Base-by-base conservation (phyloP, 2,888 invertebrate genomes). In the Bembecia ichneumoniformis region DNA sequence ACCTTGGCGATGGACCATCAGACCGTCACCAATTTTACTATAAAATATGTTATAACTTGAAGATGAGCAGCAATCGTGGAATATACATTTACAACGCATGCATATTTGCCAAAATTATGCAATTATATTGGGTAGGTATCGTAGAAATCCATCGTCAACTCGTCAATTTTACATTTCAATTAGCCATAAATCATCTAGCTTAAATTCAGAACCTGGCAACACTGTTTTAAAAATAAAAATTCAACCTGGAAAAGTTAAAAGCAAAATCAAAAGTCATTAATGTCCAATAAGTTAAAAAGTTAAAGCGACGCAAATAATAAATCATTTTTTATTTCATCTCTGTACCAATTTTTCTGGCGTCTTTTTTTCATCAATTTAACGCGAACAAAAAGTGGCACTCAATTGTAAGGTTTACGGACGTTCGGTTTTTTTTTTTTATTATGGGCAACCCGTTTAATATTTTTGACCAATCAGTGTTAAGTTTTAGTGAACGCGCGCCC, bases 351-450 rank as follows among this genome's bases (percentile, higher is more conserved):
- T 82, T 78, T 78, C 77, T 64, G 63, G 71, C 28, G 77, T 79
- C 79, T 77, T 82, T 83, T 56, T 83, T 86, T 86, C 86, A 82
- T 84, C 82, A 84, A 82, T 84, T 84, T 82, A 82, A 82, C 81
- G 72, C 73, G 78, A 77, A 77, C 80, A 81, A 82, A 83, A 82
- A 81, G 77, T 78, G 77, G 77, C 83, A 82, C 77, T 82, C 84
- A 82, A 84, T 83, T 84, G 82, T 78, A 77, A 76, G 78, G 74
- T 80, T 82, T 82, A 72, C 66, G 74, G 66, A 62, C 63, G 66
- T 52, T 51, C 53, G 49, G n/a, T n/a, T n/a, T n/a, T 54, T 66
- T 69, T 81, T 77, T 83, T 83, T 83, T 79, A 75, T 74, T 72
- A 72, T 63, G 67, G 73, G 74, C 77, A 82, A 82, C 78, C 71